Evolutionary conservation across 2,113 vertebrate species (phyloP).

Genomic region (Henicopernis longicauda): DNA sequence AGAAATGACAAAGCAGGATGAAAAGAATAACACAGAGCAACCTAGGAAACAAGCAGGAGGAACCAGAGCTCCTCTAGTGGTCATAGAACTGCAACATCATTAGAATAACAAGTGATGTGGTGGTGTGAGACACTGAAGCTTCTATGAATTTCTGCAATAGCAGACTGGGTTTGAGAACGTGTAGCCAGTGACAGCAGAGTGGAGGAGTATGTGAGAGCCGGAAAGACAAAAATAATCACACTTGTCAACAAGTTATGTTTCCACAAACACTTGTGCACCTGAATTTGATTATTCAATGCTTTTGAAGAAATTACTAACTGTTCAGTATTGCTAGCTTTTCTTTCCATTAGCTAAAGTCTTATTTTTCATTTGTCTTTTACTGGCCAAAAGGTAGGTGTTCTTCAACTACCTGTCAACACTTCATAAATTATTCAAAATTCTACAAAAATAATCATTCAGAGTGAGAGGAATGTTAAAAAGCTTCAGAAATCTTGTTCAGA

Average conservation of each 20-base stretch:
- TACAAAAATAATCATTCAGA: not conserved
- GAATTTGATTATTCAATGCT: not conserved
- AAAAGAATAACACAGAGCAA: not conserved
- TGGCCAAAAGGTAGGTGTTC: not conserved
- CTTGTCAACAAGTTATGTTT: not conserved
- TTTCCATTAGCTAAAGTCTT: not conserved
- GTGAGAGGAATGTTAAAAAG: not conserved
- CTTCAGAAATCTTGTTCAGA: not conserved
- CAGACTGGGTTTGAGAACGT: not conserved
- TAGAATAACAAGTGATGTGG: not conserved
- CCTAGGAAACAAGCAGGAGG: not conserved
- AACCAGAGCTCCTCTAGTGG: not conserved
- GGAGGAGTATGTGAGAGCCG: not conserved
- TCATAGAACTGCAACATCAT: not conserved
- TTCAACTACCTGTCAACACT: not conserved
- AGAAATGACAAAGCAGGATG: not conserved
- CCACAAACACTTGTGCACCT: not conserved
- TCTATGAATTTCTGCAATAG: not conserved
- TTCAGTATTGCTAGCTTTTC: not conserved
- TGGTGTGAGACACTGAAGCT: not conserved
- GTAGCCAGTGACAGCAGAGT: not conserved
- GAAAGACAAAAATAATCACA: not conserved
- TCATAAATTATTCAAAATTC: slow-evolving; percentile 15
- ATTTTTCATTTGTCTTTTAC: slow-evolving; percentile 8
- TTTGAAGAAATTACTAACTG: not conserved